These are phyloP conservation scores for Leptoteleia sp. DNA, from an alignment of 1,140 invertebrate genomes.

Conservation along the genomic window DNA sequence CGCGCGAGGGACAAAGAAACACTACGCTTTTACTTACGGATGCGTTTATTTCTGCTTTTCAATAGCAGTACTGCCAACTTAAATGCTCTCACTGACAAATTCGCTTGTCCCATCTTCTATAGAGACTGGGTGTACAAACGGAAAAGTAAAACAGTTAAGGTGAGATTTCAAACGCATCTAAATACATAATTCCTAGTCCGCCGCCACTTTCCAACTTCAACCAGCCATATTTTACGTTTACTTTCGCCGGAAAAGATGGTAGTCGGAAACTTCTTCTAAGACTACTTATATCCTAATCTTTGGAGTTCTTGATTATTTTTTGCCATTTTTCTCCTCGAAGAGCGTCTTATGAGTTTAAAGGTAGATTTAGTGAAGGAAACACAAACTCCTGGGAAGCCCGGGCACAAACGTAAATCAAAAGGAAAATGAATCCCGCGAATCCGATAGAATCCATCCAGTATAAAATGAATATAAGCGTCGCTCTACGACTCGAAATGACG, in stretches of 20 bases:
- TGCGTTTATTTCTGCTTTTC: no score
- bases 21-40: no score
- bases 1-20: no score
- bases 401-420: slow-evolving; percentile 47
- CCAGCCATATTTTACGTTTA: slow-evolving; percentile 23
- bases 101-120: no score
- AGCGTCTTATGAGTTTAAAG: slow-evolving; percentile 44
- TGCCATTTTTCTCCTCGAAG: slow-evolving; percentile 4
- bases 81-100: no score
- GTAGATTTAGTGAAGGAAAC: slow-evolving; percentile 55
- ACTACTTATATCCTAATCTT: background rate
- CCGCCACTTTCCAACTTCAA: no score
- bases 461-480: slow-evolving; percentile 45
- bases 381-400: slow-evolving; percentile 28
- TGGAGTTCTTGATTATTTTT: slow-evolving; percentile 32
- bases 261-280: slow-evolving; percentile 24
- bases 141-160: no score
- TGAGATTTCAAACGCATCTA: no score
- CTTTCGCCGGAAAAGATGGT: slow-evolving; percentile 28
- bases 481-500: slow-evolving; percentile 36
- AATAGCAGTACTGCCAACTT: no score
- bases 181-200: no score
- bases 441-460: slow-evolving; percentile 26
- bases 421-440: slow-evolving; percentile 43
- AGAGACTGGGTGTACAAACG: no score